These are phyloP conservation scores for Brachyptera risi DNA, from an alignment of 2,888 invertebrate species.

Conservation along the genomic window DNA sequence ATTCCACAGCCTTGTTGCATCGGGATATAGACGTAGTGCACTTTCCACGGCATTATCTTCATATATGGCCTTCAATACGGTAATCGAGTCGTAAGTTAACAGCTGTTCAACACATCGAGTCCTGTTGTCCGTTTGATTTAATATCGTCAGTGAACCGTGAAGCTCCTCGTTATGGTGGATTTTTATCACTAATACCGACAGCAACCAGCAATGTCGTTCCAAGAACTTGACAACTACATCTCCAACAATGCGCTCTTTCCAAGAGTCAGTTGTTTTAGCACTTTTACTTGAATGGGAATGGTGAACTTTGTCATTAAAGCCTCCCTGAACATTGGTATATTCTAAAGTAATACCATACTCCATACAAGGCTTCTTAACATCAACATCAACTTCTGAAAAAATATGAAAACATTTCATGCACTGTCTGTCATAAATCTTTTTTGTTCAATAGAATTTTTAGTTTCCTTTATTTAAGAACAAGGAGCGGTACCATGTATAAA, in stretches of 20 bases:
- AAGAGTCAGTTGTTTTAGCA: neutral
- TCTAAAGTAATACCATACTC: slow-evolving; percentile 25
- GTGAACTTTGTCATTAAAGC: neutral
- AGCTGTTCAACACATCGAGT: slow-evolving; percentile 58
- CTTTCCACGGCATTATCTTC: slow-evolving; percentile 56
- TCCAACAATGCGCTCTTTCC: slow-evolving; percentile 14
- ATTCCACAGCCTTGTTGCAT: slow-evolving; percentile 50
- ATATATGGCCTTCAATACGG: slow-evolving; percentile 52
- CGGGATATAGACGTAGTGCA: slow-evolving; percentile 55
- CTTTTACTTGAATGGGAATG: neutral
- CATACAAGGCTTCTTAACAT: neutral
- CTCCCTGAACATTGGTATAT: neutral
- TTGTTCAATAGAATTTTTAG: too few relatives aligned
- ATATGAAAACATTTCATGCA: too few relatives aligned
- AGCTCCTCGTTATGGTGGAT: too few relatives aligned
- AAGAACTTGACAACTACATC: slow-evolving; percentile 47
- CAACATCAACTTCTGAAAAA: slow-evolving; percentile 16
- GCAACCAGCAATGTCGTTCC: slow-evolving; percentile 62
- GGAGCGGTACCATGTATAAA: too few relatives aligned
- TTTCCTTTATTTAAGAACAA: too few relatives aligned
- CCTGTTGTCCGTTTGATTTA: slow-evolving; percentile 36
- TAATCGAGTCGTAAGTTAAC: slow-evolving; percentile 53
- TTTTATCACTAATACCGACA: slow-evolving; percentile 63
- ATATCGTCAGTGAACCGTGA: slow-evolving; percentile 13
- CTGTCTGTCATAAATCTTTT: too few relatives aligned